These are phyloP conservation scores for Cryptocephalus moraei DNA, from an alignment of 2,888 invertebrate genomes.

Conservation along the genomic window DNA sequence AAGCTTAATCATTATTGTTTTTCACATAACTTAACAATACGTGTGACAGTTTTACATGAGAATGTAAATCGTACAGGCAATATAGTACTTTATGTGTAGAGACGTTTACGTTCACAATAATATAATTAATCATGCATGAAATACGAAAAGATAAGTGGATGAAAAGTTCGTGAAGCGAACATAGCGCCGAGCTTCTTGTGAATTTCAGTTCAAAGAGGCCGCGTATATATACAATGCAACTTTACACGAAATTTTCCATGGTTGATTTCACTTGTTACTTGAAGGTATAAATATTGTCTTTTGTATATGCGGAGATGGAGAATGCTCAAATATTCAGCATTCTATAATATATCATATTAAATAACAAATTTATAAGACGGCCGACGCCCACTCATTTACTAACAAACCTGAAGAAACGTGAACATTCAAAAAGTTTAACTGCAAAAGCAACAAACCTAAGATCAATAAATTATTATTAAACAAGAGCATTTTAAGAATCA, in stretches of 20 bases:
- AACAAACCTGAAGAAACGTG: too few species aligned
- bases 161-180: slow-evolving; percentile 12
- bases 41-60: too few species aligned
- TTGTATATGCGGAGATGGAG: slow-evolving; percentile 17
- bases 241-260: slow-evolving; percentile 36
- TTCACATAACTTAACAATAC: too few species aligned
- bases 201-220: slow-evolving; percentile 30
- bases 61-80: too few species aligned
- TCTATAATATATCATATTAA: too few species aligned
- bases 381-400: too few species aligned
- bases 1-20: too few species aligned
- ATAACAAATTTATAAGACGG: too few species aligned
- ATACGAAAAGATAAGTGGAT: slow-evolving; percentile 27
- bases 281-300: slow-evolving; percentile 33
- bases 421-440: too few species aligned
- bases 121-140: slow-evolving; percentile 31
- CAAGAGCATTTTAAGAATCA: too few species aligned
- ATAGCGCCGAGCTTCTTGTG: slow-evolving; percentile 18
- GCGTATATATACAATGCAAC: slow-evolving; percentile 32
- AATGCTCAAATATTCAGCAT: neutral
- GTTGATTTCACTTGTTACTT: slow-evolving; percentile 33
- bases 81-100: neutral
- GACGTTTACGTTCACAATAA: slow-evolving; percentile 20
- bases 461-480: too few species aligned
- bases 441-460: too few species aligned